These are phyloP conservation scores for Iselma pallidipennis DNA, from an alignment of 2,888 invertebrate genomes.

Conservation along the genomic window DNA sequence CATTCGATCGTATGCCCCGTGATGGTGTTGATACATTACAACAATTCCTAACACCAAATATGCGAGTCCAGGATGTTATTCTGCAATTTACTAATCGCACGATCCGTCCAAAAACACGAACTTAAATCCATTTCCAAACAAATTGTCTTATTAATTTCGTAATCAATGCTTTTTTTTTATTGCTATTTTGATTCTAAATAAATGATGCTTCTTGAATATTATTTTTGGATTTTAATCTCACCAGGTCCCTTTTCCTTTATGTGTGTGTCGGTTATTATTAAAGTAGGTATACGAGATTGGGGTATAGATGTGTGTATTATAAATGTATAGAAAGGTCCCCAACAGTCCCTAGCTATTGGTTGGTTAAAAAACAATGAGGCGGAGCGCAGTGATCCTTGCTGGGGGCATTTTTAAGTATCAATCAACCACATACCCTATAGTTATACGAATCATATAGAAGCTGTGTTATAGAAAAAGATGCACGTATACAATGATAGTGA, in stretches of 20 bases:
- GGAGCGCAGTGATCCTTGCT: slow-evolving; percentile 46
- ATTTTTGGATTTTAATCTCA: not conserved
- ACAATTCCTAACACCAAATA: slow-evolving; percentile 75
- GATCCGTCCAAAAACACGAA: slow-evolving; percentile 20
- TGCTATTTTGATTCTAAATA: not conserved
- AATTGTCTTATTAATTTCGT: not conserved
- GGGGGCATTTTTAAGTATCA: slow-evolving; percentile 47
- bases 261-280: not conserved
- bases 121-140: not conserved
- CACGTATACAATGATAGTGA: not conserved
- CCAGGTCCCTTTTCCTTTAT: not conserved
- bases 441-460: not conserved
- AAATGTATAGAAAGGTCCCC: slow-evolving; percentile 23
- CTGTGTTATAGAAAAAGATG: slow-evolving; percentile 8
- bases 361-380: slow-evolving; percentile 38
- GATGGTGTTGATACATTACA: slow-evolving; percentile 61
- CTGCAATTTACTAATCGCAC: slow-evolving; percentile 65
- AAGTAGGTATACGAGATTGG: slow-evolving; percentile 27
- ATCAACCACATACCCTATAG: slow-evolving; percentile 35
- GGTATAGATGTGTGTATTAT: too few species aligned
- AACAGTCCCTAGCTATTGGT: slow-evolving; percentile 20
- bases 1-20: slow-evolving; percentile 70
- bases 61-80: slow-evolving; percentile 67
- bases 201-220: not conserved
- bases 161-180: not conserved